A percentile compares a stretch with the other conserved stretches of the same genome.
These are phyloP conservation scores for Cybosia mesomella DNA, from an alignment of 2,888 invertebrate species.

Conservation along the genomic window DNA sequence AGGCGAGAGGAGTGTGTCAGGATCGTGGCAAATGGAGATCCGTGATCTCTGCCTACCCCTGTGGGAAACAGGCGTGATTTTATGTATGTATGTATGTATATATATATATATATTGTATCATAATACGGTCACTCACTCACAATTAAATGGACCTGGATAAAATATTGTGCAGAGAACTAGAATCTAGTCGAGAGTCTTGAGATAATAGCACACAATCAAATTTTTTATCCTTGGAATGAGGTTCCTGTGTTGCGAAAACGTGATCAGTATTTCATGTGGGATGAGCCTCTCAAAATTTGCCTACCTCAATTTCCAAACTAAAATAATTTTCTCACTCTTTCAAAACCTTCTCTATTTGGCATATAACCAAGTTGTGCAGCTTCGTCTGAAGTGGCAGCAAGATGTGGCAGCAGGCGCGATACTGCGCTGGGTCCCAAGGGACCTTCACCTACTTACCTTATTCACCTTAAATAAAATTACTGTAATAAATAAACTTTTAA, in stretches of 20 bases:
- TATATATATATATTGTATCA: no score
- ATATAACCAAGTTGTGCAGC: slow-evolving; percentile 96
- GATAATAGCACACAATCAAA: background rate
- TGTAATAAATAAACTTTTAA: no score
- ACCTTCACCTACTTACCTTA: slow-evolving; percentile 92
- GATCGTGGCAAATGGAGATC: no score
- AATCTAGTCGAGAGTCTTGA: background rate
- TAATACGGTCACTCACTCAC: no score
- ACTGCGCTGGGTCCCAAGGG: slow-evolving; percentile 91
- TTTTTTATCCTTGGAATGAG: background rate
- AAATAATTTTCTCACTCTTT: slow-evolving; percentile 88
- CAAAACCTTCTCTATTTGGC: slow-evolving; percentile 98
- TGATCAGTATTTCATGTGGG: background rate
- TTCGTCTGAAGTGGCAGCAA: slow-evolving; percentile 94
- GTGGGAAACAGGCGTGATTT: no score
- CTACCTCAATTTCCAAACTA: background rate
- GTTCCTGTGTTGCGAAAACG: background rate
- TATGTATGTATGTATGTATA: no score
- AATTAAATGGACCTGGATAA: background rate
- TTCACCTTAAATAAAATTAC: no score
- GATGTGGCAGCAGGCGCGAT: slow-evolving; percentile 91
- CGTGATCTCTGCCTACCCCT: no score
- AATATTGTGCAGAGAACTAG: background rate
- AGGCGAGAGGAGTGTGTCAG: no score
- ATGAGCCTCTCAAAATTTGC: background rate